Conservation (phyloP, 1,140 invertebrate species). For the Drusus annulatus region DNA sequence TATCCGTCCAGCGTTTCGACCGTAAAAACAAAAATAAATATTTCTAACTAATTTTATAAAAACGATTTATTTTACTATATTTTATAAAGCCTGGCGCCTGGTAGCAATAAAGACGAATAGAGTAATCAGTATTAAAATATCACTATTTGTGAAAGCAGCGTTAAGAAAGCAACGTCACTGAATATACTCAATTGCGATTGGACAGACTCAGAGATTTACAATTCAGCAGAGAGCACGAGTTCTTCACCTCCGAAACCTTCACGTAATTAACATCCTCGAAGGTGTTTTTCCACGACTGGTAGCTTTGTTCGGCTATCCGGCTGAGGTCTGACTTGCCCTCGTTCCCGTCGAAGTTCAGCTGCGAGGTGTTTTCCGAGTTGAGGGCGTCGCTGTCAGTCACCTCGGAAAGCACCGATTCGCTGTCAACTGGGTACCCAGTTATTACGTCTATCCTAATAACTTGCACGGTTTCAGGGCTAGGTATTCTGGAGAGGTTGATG, state of each 20-base stretch:
- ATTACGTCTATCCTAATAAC: conserved; percentile 68
- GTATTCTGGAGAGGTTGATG: conserved; percentile 66
- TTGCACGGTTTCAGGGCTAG: conserved; percentile 68
- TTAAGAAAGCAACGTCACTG: background rate
- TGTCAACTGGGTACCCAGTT: conserved; percentile 52
- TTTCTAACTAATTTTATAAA: too few relatives aligned
- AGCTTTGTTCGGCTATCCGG: background rate
- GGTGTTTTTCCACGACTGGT: conserved; percentile 25
- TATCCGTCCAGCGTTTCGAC: too few relatives aligned
- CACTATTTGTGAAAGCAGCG: too few relatives aligned
- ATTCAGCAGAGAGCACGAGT: conserved; percentile 37
- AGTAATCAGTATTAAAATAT: too few relatives aligned
- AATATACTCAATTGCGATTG: conserved; percentile 18
- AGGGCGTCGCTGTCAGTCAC: conserved; percentile 43
- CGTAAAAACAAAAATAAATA: too few relatives aligned
- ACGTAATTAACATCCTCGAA: background rate
- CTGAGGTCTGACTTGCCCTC: background rate
- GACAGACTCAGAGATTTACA: conserved; percentile 52
- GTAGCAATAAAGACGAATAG: too few relatives aligned
- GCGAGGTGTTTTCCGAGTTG: conserved; percentile 31
- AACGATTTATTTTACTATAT: too few relatives aligned
- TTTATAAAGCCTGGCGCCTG: too few relatives aligned
- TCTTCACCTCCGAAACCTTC: background rate
- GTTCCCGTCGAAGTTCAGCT: background rate
- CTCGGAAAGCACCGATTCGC: conserved; percentile 51